Evolutionary conservation across 2,113 vertebrate genomes (phyloP).

Genomic region (Eulemur macaco): DNA sequence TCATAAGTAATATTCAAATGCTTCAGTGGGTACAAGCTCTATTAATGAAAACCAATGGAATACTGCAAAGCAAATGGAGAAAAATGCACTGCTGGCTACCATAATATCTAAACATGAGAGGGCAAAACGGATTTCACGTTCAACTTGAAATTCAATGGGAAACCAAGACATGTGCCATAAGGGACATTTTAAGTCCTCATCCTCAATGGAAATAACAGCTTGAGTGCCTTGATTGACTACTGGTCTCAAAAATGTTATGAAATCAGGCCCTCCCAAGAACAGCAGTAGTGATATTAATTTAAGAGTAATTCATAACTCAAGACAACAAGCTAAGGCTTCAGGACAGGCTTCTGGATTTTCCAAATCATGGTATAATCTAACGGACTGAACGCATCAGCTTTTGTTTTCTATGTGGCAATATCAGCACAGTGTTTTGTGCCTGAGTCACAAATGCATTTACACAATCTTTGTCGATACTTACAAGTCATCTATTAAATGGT

Average conservation of each 20-base stretch:
- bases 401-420: neutral
- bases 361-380: neutral
- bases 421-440: neutral
- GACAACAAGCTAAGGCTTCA: slow-evolving; percentile 13
- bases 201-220: slow-evolving; percentile 32
- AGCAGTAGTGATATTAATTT: neutral
- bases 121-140: neutral
- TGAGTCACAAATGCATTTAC: slow-evolving; percentile 41
- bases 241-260: slow-evolving; percentile 50
- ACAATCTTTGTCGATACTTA: slow-evolving; percentile 75
- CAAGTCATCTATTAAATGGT: slow-evolving; percentile 76
- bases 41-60: slow-evolving; percentile 59
- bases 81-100: neutral
- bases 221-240: slow-evolving; percentile 58
- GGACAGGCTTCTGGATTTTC: slow-evolving; percentile 16
- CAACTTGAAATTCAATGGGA: slow-evolving; percentile 30
- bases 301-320: slow-evolving; percentile 57
- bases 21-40: slow-evolving; percentile 53
- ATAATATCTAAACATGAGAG: neutral
- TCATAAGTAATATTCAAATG: slow-evolving; percentile 28
- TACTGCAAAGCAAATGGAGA: slow-evolving; percentile 8
- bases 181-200: slow-evolving; percentile 26
- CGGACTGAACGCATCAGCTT: neutral
- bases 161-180: slow-evolving; percentile 10
- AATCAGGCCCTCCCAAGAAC: slow-evolving; percentile 23